phyloP scores from a whole-genome alignment of 2,888 invertebrate species.

The Glyphotaelius pellucidus region DNA sequence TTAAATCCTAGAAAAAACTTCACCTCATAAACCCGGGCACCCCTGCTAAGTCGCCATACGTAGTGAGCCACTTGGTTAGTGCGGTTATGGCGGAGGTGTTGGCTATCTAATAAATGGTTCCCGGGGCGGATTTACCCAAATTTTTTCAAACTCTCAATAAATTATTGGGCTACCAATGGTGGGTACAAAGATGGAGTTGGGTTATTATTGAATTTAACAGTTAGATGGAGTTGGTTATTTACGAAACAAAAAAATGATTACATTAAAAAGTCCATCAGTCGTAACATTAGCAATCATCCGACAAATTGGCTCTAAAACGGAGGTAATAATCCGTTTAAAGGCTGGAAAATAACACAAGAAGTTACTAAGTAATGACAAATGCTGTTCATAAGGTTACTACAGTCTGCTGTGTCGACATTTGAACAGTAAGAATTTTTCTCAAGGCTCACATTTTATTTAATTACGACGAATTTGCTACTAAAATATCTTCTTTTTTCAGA shows the following conservation, averaged over 20 bases:
- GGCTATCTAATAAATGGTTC: no score
- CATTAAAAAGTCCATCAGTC: slow-evolving; percentile 7
- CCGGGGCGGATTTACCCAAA: no score
- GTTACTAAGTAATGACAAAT: not conserved
- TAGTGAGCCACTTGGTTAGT: no score
- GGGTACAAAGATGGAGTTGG: not conserved
- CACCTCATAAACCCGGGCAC: no score
- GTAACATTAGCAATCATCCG: slow-evolving; percentile 4
- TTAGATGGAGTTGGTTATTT: not conserved
- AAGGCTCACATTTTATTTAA: no score
- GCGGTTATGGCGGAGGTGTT: no score
- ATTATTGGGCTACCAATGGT: not conserved
- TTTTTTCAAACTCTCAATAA: not conserved
- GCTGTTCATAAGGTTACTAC: not conserved
- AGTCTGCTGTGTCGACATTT: not conserved
- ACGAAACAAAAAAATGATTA: slow-evolving; percentile 5
- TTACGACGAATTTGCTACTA: no score
- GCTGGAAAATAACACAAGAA: not conserved
- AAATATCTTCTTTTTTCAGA: no score
- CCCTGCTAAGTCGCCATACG: no score
- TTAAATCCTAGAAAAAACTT: no score
- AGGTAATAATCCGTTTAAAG: not conserved
- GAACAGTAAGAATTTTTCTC: not conserved
- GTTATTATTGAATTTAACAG: not conserved
- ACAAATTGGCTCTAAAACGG: not conserved